These are phyloP conservation scores for Catajapyx aquilonaris DNA, from an alignment of 1,140 invertebrate species.

Conservation along the genomic window DNA sequence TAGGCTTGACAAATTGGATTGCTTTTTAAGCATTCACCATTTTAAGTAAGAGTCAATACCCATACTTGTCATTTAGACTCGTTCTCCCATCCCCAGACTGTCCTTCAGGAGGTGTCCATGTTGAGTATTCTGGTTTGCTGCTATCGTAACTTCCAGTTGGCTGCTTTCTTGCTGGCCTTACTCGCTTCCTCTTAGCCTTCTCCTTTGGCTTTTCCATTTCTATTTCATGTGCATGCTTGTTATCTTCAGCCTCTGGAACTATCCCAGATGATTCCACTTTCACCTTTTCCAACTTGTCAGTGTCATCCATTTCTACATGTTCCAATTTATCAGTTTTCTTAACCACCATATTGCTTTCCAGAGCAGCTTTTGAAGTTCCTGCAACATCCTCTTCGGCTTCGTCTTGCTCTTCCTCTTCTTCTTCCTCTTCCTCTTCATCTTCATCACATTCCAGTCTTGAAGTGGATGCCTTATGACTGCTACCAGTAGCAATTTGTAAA, in stretches of 20 bases:
- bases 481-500: no score
- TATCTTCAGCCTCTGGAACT: not conserved
- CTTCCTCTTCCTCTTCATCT: conserved; percentile 18
- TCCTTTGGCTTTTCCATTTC: conserved; percentile 8
- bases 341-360: not conserved
- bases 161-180: conserved; percentile 6
- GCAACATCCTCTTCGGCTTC: not conserved
- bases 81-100: conserved; percentile 63
- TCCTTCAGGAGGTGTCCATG: conserved; percentile 50
- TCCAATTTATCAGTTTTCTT: not conserved
- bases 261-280: not conserved
- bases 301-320: not conserved
- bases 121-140: conserved; percentile 37
- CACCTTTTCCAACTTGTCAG: not conserved
- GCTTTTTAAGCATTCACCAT: no score
- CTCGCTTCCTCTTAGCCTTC: not conserved
- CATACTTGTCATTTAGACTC: conserved; percentile 57
- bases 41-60: conserved; percentile 53
- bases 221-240: no score
- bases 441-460: no score
- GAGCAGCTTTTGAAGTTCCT: not conserved
- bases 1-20: no score
- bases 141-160: conserved; percentile 21
- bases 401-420: conserved; percentile 7
- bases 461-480: no score